Percentiles rank a stretch among this genome's conserved stretches.
phyloP scores from a whole-genome alignment of 2,797 vertebrate species.

The Pangasius sanitwongsei region DNA sequence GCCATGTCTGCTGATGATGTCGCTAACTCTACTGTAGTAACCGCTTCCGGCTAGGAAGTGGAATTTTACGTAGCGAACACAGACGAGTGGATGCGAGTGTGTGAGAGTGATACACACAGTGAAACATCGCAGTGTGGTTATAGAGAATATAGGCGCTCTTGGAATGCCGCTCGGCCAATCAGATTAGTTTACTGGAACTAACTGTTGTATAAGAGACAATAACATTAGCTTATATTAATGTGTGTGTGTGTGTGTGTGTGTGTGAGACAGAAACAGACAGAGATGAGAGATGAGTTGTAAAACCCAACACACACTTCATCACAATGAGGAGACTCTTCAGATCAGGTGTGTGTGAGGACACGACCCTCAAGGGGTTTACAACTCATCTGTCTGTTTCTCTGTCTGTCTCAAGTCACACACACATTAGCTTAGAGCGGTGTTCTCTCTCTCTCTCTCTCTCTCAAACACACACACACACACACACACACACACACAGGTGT shows the following conservation, averaged over 20 bases:
- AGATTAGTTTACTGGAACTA: not conserved
- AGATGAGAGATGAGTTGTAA: slow-evolving; percentile 19
- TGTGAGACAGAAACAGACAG: not conserved
- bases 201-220: not conserved
- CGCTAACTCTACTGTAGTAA: not conserved
- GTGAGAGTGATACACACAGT: not conserved
- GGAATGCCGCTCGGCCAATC: not conserved
- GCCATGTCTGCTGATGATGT: too few species aligned
- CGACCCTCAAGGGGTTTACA: slow-evolving; percentile 22
- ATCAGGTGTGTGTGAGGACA: slow-evolving; percentile 37
- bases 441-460: slow-evolving; percentile 4
- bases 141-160: not conserved
- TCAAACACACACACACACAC: slow-evolving; percentile 21
- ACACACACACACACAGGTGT: slow-evolving; percentile 53
- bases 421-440: not conserved
- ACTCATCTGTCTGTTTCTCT: not conserved
- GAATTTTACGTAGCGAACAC: not conserved
- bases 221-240: not conserved
- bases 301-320: slow-evolving; percentile 30
- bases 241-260: slow-evolving; percentile 2
- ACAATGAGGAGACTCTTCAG: slow-evolving; percentile 34
- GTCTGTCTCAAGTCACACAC: slow-evolving; percentile 6
- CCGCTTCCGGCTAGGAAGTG: not conserved
- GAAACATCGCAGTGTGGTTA: not conserved
- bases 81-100: not conserved